phyloP scores from a whole-genome alignment of 2,888 invertebrate species.

The Zelleria hepariella region DNA sequence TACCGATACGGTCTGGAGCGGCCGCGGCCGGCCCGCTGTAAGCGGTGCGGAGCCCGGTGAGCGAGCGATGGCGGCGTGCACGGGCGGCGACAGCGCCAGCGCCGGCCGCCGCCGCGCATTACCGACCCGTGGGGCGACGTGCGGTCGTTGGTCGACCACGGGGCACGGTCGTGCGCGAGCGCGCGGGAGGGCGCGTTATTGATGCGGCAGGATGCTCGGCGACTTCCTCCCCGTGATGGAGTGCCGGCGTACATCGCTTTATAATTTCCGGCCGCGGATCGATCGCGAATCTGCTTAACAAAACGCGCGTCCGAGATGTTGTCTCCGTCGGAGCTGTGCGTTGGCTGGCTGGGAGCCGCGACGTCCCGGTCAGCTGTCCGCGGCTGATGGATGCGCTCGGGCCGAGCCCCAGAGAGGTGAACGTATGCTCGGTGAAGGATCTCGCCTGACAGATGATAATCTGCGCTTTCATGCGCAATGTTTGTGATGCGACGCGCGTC shows the following conservation, averaged over 20 bases:
- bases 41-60: not conserved
- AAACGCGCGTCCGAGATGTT: not conserved
- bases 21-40: not conserved
- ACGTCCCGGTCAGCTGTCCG: not conserved
- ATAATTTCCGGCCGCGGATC: slow-evolving; percentile 1
- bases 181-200: not conserved
- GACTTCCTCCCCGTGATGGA: not conserved
- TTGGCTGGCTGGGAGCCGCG: not conserved
- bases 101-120: not conserved
- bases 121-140: not conserved
- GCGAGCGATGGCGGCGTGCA: not conserved
- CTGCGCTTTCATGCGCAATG: not conserved
- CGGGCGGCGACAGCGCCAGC: not conserved
- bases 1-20: not conserved
- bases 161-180: no score
- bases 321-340: not conserved
- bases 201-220: not conserved
- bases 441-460: not conserved
- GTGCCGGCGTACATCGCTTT: not conserved
- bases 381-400: not conserved
- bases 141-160: no score
- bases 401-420: not conserved
- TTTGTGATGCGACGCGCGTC: slow-evolving; percentile 11
- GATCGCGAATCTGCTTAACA: not conserved
- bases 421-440: not conserved